Conservation (phyloP, 1,140 invertebrate species). For the Pomacea maculata region DNA sequence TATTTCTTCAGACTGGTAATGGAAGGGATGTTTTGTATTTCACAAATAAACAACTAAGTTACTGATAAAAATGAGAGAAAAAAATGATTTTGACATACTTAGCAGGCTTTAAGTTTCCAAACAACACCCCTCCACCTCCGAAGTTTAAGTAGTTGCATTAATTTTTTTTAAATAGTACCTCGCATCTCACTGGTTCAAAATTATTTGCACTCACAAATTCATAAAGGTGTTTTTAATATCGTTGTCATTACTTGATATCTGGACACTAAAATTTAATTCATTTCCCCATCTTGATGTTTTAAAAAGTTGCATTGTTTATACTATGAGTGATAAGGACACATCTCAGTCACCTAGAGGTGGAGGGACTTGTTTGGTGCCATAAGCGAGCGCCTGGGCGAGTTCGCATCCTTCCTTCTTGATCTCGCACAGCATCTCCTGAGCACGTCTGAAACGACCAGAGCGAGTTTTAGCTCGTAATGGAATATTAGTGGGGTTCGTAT, state of each 20-base stretch:
- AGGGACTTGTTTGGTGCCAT: neutral
- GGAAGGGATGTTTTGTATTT: too few relatives aligned
- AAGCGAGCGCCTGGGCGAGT: conserved; percentile 10
- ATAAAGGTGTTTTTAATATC: neutral
- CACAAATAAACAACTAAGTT: too few relatives aligned
- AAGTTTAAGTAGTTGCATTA: too few relatives aligned
- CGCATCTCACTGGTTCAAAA: too few relatives aligned
- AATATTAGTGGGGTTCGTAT: neutral
- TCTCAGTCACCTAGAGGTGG: neutral
- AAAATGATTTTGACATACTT: too few relatives aligned
- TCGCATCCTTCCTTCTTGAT: conserved; percentile 1
- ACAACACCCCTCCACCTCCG: too few relatives aligned
- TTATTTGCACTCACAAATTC: neutral
- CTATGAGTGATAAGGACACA: neutral
- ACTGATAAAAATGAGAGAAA: too few relatives aligned
- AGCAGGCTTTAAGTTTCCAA: too few relatives aligned
- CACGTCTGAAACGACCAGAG: neutral
- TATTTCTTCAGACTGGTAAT: too few relatives aligned
- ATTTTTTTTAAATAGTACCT: too few relatives aligned
- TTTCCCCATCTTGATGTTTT: neutral
- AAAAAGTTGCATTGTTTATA: too few relatives aligned
- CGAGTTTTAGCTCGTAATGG: neutral
- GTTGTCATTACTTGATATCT: too few relatives aligned
- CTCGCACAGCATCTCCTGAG: conserved; percentile 1
- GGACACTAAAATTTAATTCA: neutral